phyloP scores from a whole-genome alignment of 2,888 invertebrate genomes.

The Melipona bicolor region DNA sequence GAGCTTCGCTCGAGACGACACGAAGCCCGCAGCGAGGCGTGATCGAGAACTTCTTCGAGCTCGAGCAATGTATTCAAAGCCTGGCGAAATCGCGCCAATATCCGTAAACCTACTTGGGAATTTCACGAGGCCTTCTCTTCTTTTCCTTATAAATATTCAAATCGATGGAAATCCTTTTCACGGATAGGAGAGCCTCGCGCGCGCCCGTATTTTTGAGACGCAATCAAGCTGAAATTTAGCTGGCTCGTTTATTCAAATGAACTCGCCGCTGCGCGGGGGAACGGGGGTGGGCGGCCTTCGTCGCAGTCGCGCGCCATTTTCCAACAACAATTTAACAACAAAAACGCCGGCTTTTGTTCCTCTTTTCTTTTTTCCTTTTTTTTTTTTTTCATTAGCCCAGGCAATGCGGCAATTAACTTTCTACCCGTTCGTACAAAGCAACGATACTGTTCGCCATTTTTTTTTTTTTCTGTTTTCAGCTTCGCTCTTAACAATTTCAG shows the following conservation, averaged over 20 bases:
- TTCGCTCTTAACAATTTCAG: not conserved
- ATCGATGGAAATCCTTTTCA: slow-evolving; percentile 63
- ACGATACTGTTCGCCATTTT: not conserved
- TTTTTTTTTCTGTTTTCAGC: not conserved
- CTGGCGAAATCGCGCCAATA: slow-evolving; percentile 57
- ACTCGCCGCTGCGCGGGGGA: not conserved
- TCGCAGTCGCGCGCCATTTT: slow-evolving; percentile 24
- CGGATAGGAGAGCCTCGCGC: slow-evolving; percentile 59
- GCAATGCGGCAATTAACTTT: not conserved
- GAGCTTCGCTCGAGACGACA: too few relatives aligned
- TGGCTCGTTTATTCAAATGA: slow-evolving; percentile 65
- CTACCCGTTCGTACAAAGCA: too few relatives aligned
- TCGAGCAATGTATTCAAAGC: slow-evolving; percentile 68
- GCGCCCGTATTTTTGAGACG: slow-evolving; percentile 73
- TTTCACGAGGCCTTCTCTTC: slow-evolving; percentile 66
- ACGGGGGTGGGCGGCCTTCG: not conserved
- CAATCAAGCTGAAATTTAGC: slow-evolving; percentile 68
- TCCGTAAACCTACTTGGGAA: slow-evolving; percentile 67
- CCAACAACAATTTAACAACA: slow-evolving; percentile 36
- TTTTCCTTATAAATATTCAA: slow-evolving; percentile 77
- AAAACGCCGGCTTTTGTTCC: not conserved
- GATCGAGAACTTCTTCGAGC: slow-evolving; percentile 30
- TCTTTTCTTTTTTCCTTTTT: too few relatives aligned
- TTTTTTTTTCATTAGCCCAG: not conserved
- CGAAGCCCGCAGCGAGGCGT: not conserved